phyloP scores from a whole-genome alignment of 2,113 vertebrate species.

The Cephalopholis sonnerati region DNA sequence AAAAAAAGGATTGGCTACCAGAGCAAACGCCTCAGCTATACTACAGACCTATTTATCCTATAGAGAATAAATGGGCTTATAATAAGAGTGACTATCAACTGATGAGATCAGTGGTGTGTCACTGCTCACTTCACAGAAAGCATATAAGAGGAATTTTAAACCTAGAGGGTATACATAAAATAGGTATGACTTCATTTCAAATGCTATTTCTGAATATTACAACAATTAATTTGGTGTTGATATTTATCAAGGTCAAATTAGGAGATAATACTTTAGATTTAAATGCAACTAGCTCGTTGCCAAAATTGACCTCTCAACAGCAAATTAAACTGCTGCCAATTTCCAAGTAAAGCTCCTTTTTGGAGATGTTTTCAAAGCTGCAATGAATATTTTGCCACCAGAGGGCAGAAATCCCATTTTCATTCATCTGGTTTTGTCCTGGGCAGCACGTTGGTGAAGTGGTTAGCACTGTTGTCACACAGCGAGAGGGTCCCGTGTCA shows the following conservation, averaged over 20 bases:
- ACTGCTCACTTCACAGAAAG: neutral
- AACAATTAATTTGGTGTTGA: neutral
- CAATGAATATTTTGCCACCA: neutral
- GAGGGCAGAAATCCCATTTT: neutral
- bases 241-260: neutral
- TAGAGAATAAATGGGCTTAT: neutral
- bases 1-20: conserved; percentile 21
- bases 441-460: too few species aligned
- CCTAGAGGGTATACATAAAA: neutral
- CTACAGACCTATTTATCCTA: neutral
- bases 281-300: neutral
- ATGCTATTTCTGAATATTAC: neutral
- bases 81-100: neutral
- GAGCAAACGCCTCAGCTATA: conserved; percentile 5
- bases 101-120: neutral
- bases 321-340: too few species aligned
- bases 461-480: too few species aligned
- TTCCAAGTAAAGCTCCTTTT: neutral
- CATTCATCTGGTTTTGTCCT: neutral
- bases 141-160: neutral
- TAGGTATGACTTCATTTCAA: neutral
- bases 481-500: too few species aligned
- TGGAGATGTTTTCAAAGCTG: neutral
- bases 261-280: neutral
- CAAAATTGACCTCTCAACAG: too few species aligned